Evolutionary conservation across 2,797 vertebrate genomes (phyloP), one percentile per base, ranked within the genome.

Genomic region (Pipistrellus nathusii): DNA sequence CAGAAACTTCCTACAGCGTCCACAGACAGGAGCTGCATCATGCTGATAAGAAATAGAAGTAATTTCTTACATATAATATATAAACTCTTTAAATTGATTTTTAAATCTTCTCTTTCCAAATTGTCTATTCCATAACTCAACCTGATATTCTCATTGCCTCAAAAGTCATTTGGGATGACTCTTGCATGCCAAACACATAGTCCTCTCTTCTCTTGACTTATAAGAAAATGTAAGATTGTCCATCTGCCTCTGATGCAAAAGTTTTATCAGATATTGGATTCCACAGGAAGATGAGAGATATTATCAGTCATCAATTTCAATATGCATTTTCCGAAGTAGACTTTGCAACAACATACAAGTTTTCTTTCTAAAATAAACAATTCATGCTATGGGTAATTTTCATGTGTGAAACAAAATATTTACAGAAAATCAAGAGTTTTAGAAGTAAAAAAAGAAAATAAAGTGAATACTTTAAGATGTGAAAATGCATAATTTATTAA

Each of bases 1-100:
- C 97, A 98, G 95, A 97, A 98, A 95, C 93, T 97, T 96, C 94
- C 96, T 83, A 84, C 96, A 90, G 91, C 95, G 94, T 94, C 96
- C 96, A 96, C 92, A 96, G 97, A 90, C 68, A 41, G 90, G 92
- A 97, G 96, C 98, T 98, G 98, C 97, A 97, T 83, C 82, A 96
- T 97, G 97, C 97, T 98, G 98, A 98, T 98, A 98, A 98, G 97
- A 94, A 91, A 96, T 66, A 96, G 93, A 98, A 98, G 94, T 93
- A 89, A 94, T 91, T 97, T 97, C 93, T 97, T 95, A 97, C 59
- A 69, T 88, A 92, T 86, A 97, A 95, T 95, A 95, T 91, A 97
- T 90, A 91, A 96, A 96, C 90, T 85, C 88, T 90, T 95, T 87
- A 95, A 97, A 97, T 95, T 96, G 96, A 97, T 96, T 97, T 97